Base-by-base conservation (phyloP, 2,888 invertebrate species). In the Cantharis rustica region DNA sequence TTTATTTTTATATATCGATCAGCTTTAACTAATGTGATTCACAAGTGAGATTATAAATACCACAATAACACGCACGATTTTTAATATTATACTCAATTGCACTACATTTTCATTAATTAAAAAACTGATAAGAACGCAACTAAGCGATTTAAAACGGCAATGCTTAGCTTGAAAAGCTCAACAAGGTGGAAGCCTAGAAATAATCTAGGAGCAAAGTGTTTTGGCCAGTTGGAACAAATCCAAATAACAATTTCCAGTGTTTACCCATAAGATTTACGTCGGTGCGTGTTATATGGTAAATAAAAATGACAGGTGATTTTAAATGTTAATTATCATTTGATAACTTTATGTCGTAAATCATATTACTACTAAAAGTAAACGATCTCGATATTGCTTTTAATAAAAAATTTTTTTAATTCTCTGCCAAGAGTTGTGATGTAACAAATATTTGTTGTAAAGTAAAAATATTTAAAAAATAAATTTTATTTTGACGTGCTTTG, bases 121-220 rank as follows among this genome's bases (percentile, higher is more conserved):
- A 47, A 47, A 47, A 47, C n/a, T 47, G 31, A 61, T 66, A 70
- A 71, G 71, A 75, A 61, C 64, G 68, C 71, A 75, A 72, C 78
- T 72, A 78, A 77, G 73, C 80, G 79, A 72, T 61, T 26, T 80
- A 83, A 83, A 83, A 83, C 81, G 69, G 69, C 75, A 75, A 83
- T 81, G 81, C 83, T 82, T 83, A 27, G 84, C 84, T 83, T 82
- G 83, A 85, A 85, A 83, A 84, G 82, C 84, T 81, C 82, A 83
- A 84, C 85, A 83, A 85, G 84, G 84, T 84, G 85, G 80, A 80
- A 73, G 84, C 84, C 86, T 85, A 85, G 86, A 87, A 87, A 87
- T 88, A 87, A 86, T 84, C 84, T 82, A 84, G 75, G 79, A 81
- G 80, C 79, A 82, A 81, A 83, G 84, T 76, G 82, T 83, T 84